A percentile compares a stretch with the other conserved stretches of the same genome.
phyloP scores from a whole-genome alignment of 2,113 vertebrate genomes.

The Tautogolabrus adspersus region DNA sequence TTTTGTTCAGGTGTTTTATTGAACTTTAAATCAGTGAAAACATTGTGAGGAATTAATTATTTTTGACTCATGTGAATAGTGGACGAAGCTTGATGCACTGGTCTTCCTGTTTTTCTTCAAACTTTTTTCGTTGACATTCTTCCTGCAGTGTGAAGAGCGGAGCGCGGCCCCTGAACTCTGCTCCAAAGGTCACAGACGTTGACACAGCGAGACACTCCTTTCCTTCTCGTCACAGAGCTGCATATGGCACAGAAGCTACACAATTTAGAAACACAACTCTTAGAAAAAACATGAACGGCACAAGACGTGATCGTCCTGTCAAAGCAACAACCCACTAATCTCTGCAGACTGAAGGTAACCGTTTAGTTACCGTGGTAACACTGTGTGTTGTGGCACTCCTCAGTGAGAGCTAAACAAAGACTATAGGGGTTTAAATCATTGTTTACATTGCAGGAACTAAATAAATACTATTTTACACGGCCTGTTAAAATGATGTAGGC shows the following conservation, averaged over 20 bases:
- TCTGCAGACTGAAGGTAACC: conserved; percentile 48
- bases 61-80: neutral
- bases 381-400: conserved; percentile 40
- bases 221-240: conserved; percentile 42
- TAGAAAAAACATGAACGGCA: conserved; percentile 58
- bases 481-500: conserved; percentile 35
- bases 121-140: neutral
- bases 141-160: neutral
- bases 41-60: neutral
- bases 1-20: no score
- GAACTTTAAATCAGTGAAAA: no score
- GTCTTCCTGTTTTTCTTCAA: neutral
- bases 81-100: no score
- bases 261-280: conserved; percentile 66
- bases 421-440: conserved; percentile 34
- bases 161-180: conserved; percentile 36
- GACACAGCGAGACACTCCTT: conserved; percentile 54
- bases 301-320: conserved; percentile 37
- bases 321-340: conserved; percentile 73
- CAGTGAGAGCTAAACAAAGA: conserved; percentile 32
- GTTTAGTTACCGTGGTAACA: conserved; percentile 62
- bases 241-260: conserved; percentile 62
- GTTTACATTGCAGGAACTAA: conserved; percentile 61
- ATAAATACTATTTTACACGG: conserved; percentile 51
- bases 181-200: conserved; percentile 62